Percentiles rank a stretch among this genome's conserved stretches.
Conservation (phyloP, 2,113 vertebrate species). For the Poicephalus gulielmi region DNA sequence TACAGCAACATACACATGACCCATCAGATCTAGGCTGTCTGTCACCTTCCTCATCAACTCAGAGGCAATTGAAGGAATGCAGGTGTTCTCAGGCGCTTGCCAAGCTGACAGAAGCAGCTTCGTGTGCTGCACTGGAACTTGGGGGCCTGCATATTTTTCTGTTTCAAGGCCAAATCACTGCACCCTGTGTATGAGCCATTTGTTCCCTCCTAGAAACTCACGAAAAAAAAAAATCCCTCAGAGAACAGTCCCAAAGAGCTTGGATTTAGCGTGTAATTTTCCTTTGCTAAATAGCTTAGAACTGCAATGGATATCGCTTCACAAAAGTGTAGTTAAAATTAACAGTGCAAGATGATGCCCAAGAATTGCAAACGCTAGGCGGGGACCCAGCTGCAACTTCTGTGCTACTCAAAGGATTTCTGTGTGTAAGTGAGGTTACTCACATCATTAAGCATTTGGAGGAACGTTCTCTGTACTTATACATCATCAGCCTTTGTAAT, state of each 20-base stretch:
- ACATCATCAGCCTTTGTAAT: slow-evolving; percentile 6
- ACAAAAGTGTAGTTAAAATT: background rate
- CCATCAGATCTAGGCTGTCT: background rate
- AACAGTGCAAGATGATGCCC: background rate
- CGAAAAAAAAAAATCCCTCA: background rate
- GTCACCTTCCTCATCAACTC: background rate
- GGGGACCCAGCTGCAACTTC: background rate
- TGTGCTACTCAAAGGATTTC: slow-evolving; percentile 1
- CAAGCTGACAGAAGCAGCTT: background rate
- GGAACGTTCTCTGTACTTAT: background rate
- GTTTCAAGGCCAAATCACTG: background rate
- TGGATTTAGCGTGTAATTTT: background rate
- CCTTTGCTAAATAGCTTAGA: slow-evolving; percentile 3
- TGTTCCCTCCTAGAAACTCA: background rate
- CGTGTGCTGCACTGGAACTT: background rate
- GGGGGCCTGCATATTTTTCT: background rate
- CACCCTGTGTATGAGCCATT: fast-evolving
- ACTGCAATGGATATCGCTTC: background rate
- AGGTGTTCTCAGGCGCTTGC: background rate
- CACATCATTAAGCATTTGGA: slow-evolving; percentile 23
- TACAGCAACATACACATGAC: background rate
- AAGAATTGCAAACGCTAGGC: background rate
- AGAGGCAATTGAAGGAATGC: background rate
- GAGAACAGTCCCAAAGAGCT: background rate
- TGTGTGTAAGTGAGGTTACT: background rate